Base-by-base conservation (phyloP, 2,888 invertebrate species). In the Ophion slaviceki region DNA sequence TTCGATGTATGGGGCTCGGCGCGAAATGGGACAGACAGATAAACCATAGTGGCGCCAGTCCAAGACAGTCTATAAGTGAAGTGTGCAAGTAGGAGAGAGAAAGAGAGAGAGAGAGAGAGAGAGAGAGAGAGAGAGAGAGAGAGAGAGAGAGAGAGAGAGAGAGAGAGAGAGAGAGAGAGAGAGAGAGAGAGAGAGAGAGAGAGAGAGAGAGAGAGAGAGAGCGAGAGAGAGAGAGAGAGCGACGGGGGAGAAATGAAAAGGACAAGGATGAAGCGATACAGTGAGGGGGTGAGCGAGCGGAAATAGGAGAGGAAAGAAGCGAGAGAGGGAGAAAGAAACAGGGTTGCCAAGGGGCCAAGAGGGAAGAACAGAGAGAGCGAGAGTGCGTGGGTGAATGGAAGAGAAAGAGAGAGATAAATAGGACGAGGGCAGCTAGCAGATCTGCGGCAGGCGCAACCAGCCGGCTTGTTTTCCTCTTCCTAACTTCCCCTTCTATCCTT, bases 11-110 rank as follows among this genome's bases (percentile, higher is more conserved):
- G 57, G 53, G 67, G 57, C 28, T 45, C 40, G 20, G 72, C 40
- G 80, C 70, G 70, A 53, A 74, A 80, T 76, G 85, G 67, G 47
- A 82, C 82, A 82, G 83, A 80, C 83, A 66, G 82, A 86, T 83
- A 86, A 80, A 86, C 82, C 76, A 40, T 77, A 68, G 62, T 80
- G 86, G 86, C 86, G 85, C 85, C 85, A 85, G 76, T 59, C 79
- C 77, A 17, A 80, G 68, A 68, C 80, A 68, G 82, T 76, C 72
- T 68, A 47, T 68, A 75, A 64, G 80, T 80, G 66, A 85, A 82
- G 79, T 76, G 66, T 53, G 47, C 47, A 62, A 59, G 32, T 11
- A 66, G 36, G 72, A 40, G 66, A 64, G 45, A 10, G 76, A 40
- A 40, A 17, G 14, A 47, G 61, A 64, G 24, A 11, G 47, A 3